Evolutionary conservation across 1,140 invertebrate species (phyloP), one percentile per base, ranked within the genome.

Genomic region (Drosophila serrata): DNA sequence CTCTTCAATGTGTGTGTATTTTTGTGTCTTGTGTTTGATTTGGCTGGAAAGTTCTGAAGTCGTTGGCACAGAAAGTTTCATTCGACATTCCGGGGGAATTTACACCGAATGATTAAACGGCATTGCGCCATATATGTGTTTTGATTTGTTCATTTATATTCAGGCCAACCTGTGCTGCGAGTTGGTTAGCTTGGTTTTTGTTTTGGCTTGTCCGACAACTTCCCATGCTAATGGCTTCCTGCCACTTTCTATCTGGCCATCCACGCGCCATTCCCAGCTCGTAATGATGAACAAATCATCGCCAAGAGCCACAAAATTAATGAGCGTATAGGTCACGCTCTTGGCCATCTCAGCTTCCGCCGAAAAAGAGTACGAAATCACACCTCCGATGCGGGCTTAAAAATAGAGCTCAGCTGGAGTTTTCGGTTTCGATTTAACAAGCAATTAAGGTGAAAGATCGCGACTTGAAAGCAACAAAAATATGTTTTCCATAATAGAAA

Each of bases 61-160:
- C 48, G 53, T 46, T 59, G 49, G 42, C 46, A 76, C 75, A 87
- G 79, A 88, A 77, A 82, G 62, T 68, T 76, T 68, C 35, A 53
- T 73, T 87, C 53, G 37, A 35, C 55, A 56, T 70, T 75, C 63
- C 73, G 55, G 51, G 59, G 63, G 70, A 61, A 61, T 61, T 62
- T 62, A 64, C 49, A 59, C 42, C 60, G 35, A 51, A n/a, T 67
- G 29, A 70, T 67, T 75, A 75, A 76, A 72, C 45, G 64, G 58
- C 31, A 42, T 62, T 81, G 68, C 57, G 77, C 62, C 74, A 59
- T 82, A 78, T 82, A 79, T 79, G 80, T 79, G 46, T 61, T 64
- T 79, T 82, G 80, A 82, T 82, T 82, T 74, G 35, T 59, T 75
- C 62, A 82, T 82, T 82, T 82, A 82, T 82, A 82, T 82, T 79